Conservation (phyloP, 2,888 invertebrate genomes). For the Metacarcinus magister region DNA sequence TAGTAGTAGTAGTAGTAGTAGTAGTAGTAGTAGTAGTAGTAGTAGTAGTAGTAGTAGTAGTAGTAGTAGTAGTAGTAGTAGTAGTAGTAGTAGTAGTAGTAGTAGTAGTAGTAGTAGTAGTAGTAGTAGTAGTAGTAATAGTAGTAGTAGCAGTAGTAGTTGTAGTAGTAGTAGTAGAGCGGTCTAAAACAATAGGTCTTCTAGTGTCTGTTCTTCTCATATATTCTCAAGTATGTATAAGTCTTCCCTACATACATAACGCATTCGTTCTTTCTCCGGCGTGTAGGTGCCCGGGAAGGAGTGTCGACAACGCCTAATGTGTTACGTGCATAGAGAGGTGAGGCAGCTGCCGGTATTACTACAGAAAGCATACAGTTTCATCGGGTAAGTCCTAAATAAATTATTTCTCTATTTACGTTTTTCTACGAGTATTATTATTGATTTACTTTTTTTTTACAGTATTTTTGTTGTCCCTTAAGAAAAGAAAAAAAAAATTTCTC, state of each 20-base stretch:
- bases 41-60: slow-evolving; percentile 57
- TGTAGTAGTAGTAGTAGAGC: neutral
- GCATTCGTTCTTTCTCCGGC: neutral
- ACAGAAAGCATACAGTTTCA: slow-evolving; percentile 63
- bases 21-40: slow-evolving; percentile 52
- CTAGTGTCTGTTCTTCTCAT: too few relatives aligned
- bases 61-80: slow-evolving; percentile 38
- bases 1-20: slow-evolving; percentile 9
- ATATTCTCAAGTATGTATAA: neutral
- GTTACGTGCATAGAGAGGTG: slow-evolving; percentile 66
- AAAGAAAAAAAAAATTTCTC: too few relatives aligned
- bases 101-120: slow-evolving; percentile 42
- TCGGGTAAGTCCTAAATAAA: slow-evolving; percentile 44
- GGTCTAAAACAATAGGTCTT: too few relatives aligned
- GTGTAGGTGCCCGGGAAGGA: slow-evolving; percentile 65
- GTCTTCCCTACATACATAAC: neutral
- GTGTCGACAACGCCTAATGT: slow-evolving; percentile 69
- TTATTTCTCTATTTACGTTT: neutral
- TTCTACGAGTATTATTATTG: neutral
- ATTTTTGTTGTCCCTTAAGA: too few relatives aligned
- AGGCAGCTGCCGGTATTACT: slow-evolving; percentile 5
- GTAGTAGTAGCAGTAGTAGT: slow-evolving; percentile 34
- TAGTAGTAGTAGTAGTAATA: slow-evolving; percentile 52
- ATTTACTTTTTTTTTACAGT: neutral
- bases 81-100: neutral